A percentile compares a stretch with the other conserved stretches of the same genome.
Conservation (phyloP, 2,888 invertebrate species). For the Serrognathus titanus region DNA sequence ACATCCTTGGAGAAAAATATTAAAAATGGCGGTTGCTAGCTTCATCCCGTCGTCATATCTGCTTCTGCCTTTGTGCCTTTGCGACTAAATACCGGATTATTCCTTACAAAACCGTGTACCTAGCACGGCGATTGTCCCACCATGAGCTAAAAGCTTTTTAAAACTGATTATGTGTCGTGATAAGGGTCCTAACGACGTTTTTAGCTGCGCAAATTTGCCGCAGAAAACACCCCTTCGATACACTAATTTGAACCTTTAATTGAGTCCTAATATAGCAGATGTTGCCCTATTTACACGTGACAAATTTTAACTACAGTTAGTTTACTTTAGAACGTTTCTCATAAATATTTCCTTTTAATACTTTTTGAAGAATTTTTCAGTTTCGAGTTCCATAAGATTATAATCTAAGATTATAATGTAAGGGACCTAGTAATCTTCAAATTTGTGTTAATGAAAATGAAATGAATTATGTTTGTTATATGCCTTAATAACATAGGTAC, state of each 20-base stretch:
- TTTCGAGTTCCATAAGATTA: too few species aligned
- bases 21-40: slow-evolving; percentile 15
- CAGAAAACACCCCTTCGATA: background rate
- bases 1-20: slow-evolving; percentile 16
- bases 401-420: too few species aligned
- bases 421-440: too few species aligned
- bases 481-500: too few species aligned
- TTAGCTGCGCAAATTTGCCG: background rate
- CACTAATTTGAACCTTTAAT: background rate
- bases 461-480: too few species aligned
- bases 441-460: too few species aligned
- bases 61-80: slow-evolving; percentile 45
- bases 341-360: too few species aligned
- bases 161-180: slow-evolving; percentile 18
- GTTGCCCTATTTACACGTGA: too few species aligned
- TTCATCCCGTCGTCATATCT: slow-evolving; percentile 31
- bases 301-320: too few species aligned
- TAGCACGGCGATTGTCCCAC: slow-evolving; percentile 18
- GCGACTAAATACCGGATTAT: slow-evolving; percentile 47
- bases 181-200: slow-evolving; percentile 1
- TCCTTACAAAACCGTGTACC: slow-evolving; percentile 26
- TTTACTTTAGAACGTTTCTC: too few species aligned
- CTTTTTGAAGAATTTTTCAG: too few species aligned
- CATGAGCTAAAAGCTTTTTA: slow-evolving; percentile 18
- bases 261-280: background rate